Percentiles rank a stretch among this genome's conserved stretches.
These are phyloP conservation scores for Calidris pugnax DNA, from an alignment of 2,113 vertebrate species.

Conservation along the genomic window DNA sequence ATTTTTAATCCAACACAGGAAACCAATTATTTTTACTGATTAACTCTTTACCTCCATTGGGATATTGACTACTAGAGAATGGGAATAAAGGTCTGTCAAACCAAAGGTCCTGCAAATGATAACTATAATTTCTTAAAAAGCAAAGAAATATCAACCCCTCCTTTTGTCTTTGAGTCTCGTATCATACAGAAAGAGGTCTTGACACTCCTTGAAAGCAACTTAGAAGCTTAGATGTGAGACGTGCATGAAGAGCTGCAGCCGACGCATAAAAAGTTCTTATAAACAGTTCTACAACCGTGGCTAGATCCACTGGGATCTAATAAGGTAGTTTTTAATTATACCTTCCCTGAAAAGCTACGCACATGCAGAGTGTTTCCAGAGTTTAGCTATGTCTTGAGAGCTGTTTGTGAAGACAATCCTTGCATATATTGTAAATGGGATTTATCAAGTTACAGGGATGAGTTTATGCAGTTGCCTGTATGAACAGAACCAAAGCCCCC, in stretches of 20 bases:
- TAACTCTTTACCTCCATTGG: not conserved
- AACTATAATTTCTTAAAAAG: not conserved
- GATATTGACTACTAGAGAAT: not conserved
- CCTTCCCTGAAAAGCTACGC: not conserved
- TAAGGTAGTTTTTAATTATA: not conserved
- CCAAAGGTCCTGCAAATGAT: not conserved
- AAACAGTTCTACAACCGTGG: not conserved
- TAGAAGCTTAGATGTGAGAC: not conserved
- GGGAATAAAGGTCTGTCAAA: not conserved
- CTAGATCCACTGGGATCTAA: not conserved
- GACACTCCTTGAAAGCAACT: not conserved
- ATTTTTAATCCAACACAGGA: not conserved
- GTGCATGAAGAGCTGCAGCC: not conserved
- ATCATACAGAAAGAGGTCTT: not conserved
- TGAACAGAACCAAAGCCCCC: not conserved
- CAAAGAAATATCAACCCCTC: not conserved
- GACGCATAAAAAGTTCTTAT: not conserved
- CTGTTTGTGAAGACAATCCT: not conserved
- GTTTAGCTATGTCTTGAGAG: not conserved
- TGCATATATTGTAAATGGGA: not conserved
- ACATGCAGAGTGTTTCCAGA: not conserved
- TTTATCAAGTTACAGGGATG: not conserved
- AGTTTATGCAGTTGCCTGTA: not conserved
- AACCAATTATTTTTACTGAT: not conserved
- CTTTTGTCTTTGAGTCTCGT: not conserved